Base-by-base conservation (phyloP, 2,888 invertebrate genomes). In the Hololepta plana region DNA sequence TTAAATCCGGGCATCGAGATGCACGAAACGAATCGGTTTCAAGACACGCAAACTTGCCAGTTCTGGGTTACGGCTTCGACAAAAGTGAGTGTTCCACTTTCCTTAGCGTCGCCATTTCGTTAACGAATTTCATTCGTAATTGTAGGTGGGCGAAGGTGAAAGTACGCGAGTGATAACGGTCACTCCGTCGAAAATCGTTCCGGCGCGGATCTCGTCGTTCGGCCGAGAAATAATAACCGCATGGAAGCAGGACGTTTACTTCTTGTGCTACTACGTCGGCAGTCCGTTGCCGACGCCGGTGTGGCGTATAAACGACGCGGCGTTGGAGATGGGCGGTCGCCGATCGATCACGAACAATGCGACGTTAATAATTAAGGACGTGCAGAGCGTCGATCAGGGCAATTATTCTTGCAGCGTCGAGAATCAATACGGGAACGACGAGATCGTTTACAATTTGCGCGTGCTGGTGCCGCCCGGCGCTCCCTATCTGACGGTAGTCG, bases 331-430 rank as follows among this genome's bases (percentile, higher is more conserved):
- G 2, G 73, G 71, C 15, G 51, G 73, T 23, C 53, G 72, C 33
- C 62, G 73, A 49, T 67, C 72, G 35, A 63, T 77, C 31, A 60
- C 67, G 29, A 57, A 58, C 40, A 70, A 82, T 41, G 80, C 80
- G 1, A 76, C 80, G 2, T 57, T 85, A 12, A 64, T 72, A 25
- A 74, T 85, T 34, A 69, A 72, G 50, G 81, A 75, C 36, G 59
- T 79, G 3, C 80, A 82, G 47, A 72, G 73, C 37, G 69, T 70
- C 12, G 88, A 90, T 52, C 79, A 79, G 38, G 87, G 84, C 8
- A 88, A 88, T 57, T 91, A 88, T 53, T 82, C 85, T 0, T 91
- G 90, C 47, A 60, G 65, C 16, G 85, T 85, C 1, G 80, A 82
- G 44, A 90, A 91, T 49, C 64, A 65, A 6, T 72, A 81, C 54